Evolutionary conservation across 2,113 vertebrate species (phyloP), one percentile per base, ranked within the genome.

Genomic region (Urocolius indicus): DNA sequence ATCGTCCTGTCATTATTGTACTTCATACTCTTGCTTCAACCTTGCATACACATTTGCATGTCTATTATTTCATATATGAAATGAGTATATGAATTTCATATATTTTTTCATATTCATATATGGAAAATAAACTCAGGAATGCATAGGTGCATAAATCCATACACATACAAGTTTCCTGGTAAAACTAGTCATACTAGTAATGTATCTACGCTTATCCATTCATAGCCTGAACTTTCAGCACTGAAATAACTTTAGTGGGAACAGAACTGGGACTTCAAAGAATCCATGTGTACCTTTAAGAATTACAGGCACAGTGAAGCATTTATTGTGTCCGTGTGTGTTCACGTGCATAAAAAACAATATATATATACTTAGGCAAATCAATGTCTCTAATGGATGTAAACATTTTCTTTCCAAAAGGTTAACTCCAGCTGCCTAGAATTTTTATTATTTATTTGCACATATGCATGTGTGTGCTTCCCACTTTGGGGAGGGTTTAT

Each of bases 361-460:
- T 41, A 41, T 41, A 41, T n/a, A 57, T 13, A 57, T 1, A 76
- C 10, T 61, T 45, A 26, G 61, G 45, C 27, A 69, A 10, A 91
- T 41, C 43, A 55, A 45, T 5, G 14, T 16, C 84, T 88, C n/a
- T n/a, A 89, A 78, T 11, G 45, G 59, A 73, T 63, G 34, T 2
- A 96, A 88, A 58, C 43, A 54, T 74, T 77, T 93, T 90, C 43
- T 81, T 91, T 61, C 45, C 21, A 69, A 77, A 38, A 79, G 74
- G 81, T 93, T 76, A 72, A 85, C 67, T 77, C 48, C 84, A 95
- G 68, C 75, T 84, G 67, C 68, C 54, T 45, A 73, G 41, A 71
- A 63, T 34, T 73, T 81, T 57, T 79, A 13, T 45, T 77, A 3
- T 19, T 32, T 46, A 79, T 84, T 62, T 76, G 16, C 66, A 80